phyloP scores from a whole-genome alignment of 2,113 vertebrate species.

The Siniperca knerii region DNA sequence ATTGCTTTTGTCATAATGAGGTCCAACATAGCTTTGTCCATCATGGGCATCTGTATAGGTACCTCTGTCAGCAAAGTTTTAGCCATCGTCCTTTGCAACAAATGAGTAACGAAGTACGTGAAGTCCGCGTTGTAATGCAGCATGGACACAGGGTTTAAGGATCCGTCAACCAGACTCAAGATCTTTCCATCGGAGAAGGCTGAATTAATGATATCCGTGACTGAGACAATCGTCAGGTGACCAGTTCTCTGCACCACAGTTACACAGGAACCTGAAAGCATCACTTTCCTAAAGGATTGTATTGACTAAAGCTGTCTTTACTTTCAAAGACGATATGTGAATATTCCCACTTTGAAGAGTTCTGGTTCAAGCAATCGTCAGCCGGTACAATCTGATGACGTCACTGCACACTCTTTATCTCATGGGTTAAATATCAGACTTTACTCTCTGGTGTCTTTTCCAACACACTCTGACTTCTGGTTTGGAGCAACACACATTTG shows the following conservation, averaged over 20 bases:
- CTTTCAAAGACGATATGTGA: neutral
- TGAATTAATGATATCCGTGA: slow-evolving; percentile 12
- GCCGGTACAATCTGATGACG: neutral
- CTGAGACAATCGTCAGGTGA: slow-evolving; percentile 7
- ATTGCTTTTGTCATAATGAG: slow-evolving; percentile 6
- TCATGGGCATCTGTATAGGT: neutral
- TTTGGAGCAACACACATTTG: slow-evolving; percentile 12
- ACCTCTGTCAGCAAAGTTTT: neutral
- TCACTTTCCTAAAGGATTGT: neutral
- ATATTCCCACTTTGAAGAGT: neutral
- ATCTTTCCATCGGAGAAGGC: slow-evolving; percentile 7
- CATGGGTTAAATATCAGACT: neutral
- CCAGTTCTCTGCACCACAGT: slow-evolving; percentile 1
- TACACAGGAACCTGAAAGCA: slow-evolving; percentile 20
- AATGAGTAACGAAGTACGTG: neutral
- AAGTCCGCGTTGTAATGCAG: slow-evolving; percentile 60
- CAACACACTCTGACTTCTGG: neutral
- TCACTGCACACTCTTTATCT: slow-evolving; percentile 9
- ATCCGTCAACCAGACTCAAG: slow-evolving; percentile 23
- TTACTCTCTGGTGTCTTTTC: slow-evolving; percentile 3
- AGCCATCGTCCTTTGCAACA: neutral
- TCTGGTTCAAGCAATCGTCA: neutral
- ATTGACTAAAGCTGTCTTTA: slow-evolving; percentile 10
- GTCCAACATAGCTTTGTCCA: slow-evolving; percentile 23
- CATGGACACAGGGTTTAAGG: slow-evolving; percentile 66